phyloP scores from a whole-genome alignment of 1,140 invertebrate species.

The Matsumurasca onukii region DNA sequence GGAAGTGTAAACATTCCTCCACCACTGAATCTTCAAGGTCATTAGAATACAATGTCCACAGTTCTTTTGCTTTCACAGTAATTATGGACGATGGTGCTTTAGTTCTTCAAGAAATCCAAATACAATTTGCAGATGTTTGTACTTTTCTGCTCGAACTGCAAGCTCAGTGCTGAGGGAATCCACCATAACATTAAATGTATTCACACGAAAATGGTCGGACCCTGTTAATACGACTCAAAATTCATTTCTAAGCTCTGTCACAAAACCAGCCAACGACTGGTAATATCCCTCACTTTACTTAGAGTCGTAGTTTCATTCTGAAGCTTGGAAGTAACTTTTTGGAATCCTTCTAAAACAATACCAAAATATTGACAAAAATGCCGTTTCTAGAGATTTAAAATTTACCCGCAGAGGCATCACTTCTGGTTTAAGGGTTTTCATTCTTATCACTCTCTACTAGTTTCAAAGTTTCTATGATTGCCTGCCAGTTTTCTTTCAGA shows the following conservation, averaged over 20 bases:
- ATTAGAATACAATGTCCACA: constrained; percentile 1
- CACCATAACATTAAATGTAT: no score
- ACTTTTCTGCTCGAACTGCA: no score
- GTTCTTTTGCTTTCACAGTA: no score
- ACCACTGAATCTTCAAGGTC: not conserved
- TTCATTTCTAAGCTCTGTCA: no score
- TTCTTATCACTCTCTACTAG: not conserved
- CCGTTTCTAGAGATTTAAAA: not conserved
- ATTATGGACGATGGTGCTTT: not conserved
- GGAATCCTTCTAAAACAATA: no score
- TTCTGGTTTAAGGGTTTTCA: not conserved
- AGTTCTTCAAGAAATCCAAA: constrained; percentile 2
- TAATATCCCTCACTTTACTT: not conserved
- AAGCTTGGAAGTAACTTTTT: constrained; percentile 2
- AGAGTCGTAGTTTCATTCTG: constrained; percentile 2
- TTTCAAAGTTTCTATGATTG: not conserved
- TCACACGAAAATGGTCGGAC: no score
- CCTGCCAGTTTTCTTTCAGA: no score
- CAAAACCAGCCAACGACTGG: constrained; percentile 4
- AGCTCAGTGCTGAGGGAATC: no score
- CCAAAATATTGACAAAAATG: no score
- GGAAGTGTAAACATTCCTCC: not conserved
- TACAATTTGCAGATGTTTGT: not conserved
- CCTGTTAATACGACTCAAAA: no score
- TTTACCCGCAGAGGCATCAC: constrained; percentile 4